phyloP scores from a whole-genome alignment of 1,140 invertebrate genomes.

The Drosophila orosa region DNA sequence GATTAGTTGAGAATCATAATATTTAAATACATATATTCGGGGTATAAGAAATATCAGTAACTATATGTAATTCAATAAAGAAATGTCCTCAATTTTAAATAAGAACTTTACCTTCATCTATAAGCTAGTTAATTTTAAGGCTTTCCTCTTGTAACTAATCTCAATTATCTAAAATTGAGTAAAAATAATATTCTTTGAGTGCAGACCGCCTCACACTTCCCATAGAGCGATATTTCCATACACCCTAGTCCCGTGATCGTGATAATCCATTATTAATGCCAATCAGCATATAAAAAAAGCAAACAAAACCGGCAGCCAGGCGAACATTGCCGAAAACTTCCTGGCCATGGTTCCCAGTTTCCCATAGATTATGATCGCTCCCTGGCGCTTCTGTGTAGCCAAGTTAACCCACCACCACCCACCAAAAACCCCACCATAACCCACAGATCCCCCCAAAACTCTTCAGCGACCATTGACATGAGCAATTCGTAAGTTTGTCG shows the following conservation, averaged over 20 bases:
- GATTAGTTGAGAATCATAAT: background rate
- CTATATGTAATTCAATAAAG: background rate
- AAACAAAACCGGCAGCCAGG: slow-evolving; percentile 39
- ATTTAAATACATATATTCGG: background rate
- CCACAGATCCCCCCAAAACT: slow-evolving; percentile 14
- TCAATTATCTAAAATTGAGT: background rate
- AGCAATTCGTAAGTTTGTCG: slow-evolving; percentile 84
- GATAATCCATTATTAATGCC: slow-evolving; percentile 85
- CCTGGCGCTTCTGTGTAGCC: slow-evolving; percentile 64
- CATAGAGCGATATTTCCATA: slow-evolving; percentile 76
- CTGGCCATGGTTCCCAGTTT: slow-evolving; percentile 44
- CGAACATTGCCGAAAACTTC: slow-evolving; percentile 48
- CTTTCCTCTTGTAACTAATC: too few species aligned
- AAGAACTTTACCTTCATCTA: background rate
- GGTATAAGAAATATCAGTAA: background rate
- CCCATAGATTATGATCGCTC: slow-evolving; percentile 71
- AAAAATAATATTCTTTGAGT: slow-evolving; percentile 15
- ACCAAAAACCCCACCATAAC: slow-evolving; percentile 2
- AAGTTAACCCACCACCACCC: slow-evolving; percentile 14
- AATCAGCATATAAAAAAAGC: slow-evolving; percentile 80
- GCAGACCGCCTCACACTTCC: slow-evolving; percentile 36
- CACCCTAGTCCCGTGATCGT: slow-evolving; percentile 63
- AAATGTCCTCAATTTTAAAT: too few species aligned
- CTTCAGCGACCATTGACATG: slow-evolving; percentile 62
- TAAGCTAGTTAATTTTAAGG: too few species aligned